A percentile compares a stretch with the other conserved stretches of the same genome.
Evolutionary conservation across 2,888 invertebrate species (phyloP).

Genomic region (Drosophila hamatofila): DNA sequence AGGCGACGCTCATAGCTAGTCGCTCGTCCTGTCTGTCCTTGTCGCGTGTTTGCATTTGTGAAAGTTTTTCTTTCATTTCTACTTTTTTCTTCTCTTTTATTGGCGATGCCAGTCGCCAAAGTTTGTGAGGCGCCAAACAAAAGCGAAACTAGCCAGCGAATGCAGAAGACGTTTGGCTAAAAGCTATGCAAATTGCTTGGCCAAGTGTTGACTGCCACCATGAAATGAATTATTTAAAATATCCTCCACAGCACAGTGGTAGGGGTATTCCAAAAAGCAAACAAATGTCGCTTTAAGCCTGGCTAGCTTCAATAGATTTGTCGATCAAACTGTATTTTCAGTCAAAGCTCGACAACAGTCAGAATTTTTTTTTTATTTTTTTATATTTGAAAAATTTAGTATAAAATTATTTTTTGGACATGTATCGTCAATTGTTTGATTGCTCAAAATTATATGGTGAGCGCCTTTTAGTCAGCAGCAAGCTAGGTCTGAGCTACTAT

Average conservation of each 20-base stretch:
- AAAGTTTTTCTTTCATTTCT: constrained; percentile 38
- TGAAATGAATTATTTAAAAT: constrained; percentile 48
- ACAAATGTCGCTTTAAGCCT: neutral
- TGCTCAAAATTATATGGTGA: neutral
- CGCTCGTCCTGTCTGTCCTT: constrained; percentile 3
- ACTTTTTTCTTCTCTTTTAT: neutral
- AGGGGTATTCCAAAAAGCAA: neutral
- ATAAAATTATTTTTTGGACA: constrained; percentile 27
- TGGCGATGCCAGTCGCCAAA: constrained; percentile 72
- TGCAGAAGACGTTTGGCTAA: constrained; percentile 48
- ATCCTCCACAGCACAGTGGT: neutral
- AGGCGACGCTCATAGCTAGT: too few relatives aligned
- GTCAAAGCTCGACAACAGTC: neutral
- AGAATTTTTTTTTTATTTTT: neutral
- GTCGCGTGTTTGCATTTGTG: constrained; percentile 55
- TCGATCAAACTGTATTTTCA: neutral
- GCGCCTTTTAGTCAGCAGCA: neutral
- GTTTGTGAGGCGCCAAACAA: constrained; percentile 72
- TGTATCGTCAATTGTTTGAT: constrained; percentile 19
- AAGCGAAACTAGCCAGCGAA: constrained; percentile 44
- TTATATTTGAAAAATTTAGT: neutral
- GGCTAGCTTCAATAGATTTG: neutral
- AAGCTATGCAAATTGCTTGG: constrained; percentile 72
- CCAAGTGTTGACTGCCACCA: constrained; percentile 62
- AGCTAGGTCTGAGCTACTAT: neutral